A percentile compares a stretch with the other conserved stretches of the same genome.
Conservation (phyloP, 2,797 vertebrate species). For the Columba guinea region DNA sequence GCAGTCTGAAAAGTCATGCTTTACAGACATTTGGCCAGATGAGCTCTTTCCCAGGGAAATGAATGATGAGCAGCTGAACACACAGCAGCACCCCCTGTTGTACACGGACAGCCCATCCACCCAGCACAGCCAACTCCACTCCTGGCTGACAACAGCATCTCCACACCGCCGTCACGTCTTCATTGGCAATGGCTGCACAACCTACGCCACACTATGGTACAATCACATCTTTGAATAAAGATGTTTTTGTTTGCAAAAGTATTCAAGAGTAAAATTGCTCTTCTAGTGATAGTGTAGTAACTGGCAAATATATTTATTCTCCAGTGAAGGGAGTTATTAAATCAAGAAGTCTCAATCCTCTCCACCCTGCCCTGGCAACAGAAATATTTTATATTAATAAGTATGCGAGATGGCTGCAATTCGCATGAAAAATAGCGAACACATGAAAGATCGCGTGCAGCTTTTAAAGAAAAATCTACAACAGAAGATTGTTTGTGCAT, state of each 20-base stretch:
- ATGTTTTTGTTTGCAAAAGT: background rate
- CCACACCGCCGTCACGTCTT: background rate
- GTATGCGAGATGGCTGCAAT: background rate
- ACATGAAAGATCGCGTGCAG: background rate
- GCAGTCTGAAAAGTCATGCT: slow-evolving; percentile 21
- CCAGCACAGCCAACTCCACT: background rate
- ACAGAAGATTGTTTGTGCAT: background rate
- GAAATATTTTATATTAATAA: background rate
- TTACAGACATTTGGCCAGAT: background rate
- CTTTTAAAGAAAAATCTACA: background rate
- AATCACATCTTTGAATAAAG: background rate
- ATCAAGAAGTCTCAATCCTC: background rate
- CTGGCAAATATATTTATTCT: background rate
- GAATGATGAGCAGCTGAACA: background rate
- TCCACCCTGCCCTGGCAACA: background rate
- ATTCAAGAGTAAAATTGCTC: background rate
- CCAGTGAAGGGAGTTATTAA: background rate
- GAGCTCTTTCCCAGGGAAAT: background rate
- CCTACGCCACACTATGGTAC: background rate
- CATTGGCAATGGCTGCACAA: background rate
- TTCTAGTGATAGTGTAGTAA: background rate
- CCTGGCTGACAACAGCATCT: background rate
- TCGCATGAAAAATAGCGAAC: background rate
- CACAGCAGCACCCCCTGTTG: background rate
- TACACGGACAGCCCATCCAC: slow-evolving; percentile 30